phyloP scores from a whole-genome alignment of 1,140 invertebrate genomes.

The Zaprionus africanus region DNA sequence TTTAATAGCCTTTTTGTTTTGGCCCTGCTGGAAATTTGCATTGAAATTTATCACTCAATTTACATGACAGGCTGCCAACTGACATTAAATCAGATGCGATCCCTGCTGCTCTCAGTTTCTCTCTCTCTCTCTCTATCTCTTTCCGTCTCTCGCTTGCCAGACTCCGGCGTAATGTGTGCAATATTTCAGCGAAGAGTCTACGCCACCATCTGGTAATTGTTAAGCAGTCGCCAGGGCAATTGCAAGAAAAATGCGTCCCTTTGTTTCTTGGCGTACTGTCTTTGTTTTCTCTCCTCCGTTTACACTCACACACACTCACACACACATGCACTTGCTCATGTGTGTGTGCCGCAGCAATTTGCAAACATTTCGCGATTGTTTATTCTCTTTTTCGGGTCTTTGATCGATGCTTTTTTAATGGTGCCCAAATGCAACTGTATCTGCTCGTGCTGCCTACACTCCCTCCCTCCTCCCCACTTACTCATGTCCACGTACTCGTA shows the following conservation, averaged over 20 bases:
- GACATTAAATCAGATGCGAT: constrained; percentile 52
- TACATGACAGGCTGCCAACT: constrained; percentile 63
- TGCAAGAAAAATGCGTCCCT: constrained; percentile 72
- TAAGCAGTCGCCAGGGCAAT: constrained; percentile 57
- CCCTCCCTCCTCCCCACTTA: constrained; percentile 45
- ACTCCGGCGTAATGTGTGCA: constrained; percentile 36
- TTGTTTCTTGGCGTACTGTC: constrained; percentile 57
- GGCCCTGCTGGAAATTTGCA: constrained; percentile 42
- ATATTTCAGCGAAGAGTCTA: constrained; percentile 47
- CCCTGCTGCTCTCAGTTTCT: neutral
- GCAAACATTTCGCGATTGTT: constrained; percentile 40
- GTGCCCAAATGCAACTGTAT: constrained; percentile 45
- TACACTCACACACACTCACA: neutral
- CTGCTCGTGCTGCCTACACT: constrained; percentile 3
- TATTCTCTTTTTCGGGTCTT: constrained; percentile 38
- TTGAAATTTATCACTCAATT: constrained; percentile 76
- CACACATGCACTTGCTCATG: neutral
- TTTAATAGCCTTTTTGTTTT: constrained; percentile 55
- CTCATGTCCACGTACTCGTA: constrained; percentile 72
- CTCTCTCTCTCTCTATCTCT: neutral
- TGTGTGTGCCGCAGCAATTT: constrained; percentile 47
- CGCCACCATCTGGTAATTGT: constrained; percentile 78
- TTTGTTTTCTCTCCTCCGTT: constrained; percentile 34
- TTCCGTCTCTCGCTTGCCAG: neutral
- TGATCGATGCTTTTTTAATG: constrained; percentile 80